Conservation (phyloP, 2,888 invertebrate genomes). For the Lycia hirtaria region DNA sequence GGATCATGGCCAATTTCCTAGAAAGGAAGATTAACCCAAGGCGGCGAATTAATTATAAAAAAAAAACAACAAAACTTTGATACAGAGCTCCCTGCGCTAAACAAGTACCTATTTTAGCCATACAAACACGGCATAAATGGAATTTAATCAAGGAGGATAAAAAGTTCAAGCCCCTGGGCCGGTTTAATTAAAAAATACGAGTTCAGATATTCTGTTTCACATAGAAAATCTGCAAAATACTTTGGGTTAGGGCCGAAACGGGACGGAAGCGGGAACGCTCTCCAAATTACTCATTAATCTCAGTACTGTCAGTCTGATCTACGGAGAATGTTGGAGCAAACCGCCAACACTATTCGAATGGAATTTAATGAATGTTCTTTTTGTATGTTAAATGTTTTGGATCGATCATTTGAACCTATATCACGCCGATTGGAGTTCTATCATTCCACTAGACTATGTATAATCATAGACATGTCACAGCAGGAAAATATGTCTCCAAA, state of each 20-base stretch:
- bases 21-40: slow-evolving; percentile 40
- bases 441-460: no score
- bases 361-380: background rate
- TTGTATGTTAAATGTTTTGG: background rate
- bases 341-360: background rate
- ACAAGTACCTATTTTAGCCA: slow-evolving; percentile 42
- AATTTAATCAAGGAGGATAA: slow-evolving; percentile 52
- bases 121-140: slow-evolving; percentile 44
- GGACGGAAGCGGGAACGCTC: background rate
- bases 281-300: slow-evolving; percentile 17
- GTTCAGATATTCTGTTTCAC: slow-evolving; percentile 42
- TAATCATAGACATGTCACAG: no score
- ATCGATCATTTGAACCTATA: no score
- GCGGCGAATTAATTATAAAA: slow-evolving; percentile 43
- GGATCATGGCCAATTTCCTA: slow-evolving; percentile 33
- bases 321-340: slow-evolving; percentile 1
- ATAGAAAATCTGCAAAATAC: slow-evolving; percentile 35
- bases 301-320: slow-evolving; percentile 1
- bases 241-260: slow-evolving; percentile 27
- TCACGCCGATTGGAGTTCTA: no score
- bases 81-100: slow-evolving; percentile 30
- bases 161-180: slow-evolving; percentile 36
- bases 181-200: slow-evolving; percentile 50
- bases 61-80: slow-evolving; percentile 42
- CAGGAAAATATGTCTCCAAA: no score